Base-by-base conservation (phyloP, 2,113 vertebrate species). In the Dendrocopos noguchii region DNA sequence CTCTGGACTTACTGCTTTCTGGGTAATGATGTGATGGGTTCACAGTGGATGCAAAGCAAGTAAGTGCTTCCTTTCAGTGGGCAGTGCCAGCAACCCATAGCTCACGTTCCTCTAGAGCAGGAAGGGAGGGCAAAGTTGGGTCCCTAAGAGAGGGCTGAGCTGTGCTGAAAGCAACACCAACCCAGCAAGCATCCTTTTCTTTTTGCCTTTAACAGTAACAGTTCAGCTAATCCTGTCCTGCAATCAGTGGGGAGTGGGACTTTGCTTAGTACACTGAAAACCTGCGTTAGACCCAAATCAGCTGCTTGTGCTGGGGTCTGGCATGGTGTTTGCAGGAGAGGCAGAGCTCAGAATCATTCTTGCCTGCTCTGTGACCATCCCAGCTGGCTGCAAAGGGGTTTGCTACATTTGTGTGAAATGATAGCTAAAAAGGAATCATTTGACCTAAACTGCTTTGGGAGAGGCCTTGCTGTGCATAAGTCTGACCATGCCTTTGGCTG, bases 401-500 rank as follows among this genome's bases (percentile, higher is more conserved):
- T 76, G 56, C 52, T 88, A 1, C 77, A 88, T 94, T 93, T 93
- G 80, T 75, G 90, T 52, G 52, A 90, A 92, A 90, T 65, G 29
- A 82, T 78, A 82, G 5, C 73, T 66, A 50, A 90, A 70, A 80
- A 80, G n/a, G 73, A 91, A 83, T 88, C 74, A 57, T 72, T 90
- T 92, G 80, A 77, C 76, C 91, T 76, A 20, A 93, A 91, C 31
- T 61, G 31, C 80, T 88, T 74, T 60, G 73, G 73, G 80, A 83
- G 74, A 55, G 68, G 73, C 88, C 65, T 93, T 88, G 31, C 72
- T 3, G 1, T 61, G 31, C 36, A 17, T 75, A 74, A 82, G 80
- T 63, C 59, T 88, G 65, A 77, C 77, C 61, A 12, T 66, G 86
- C 56, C 73, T 93, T 91, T 96, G 94, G 61, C 94, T 84, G 81